Base-by-base conservation (phyloP, 2,888 invertebrate genomes). In the Hyppa rectilinea region DNA sequence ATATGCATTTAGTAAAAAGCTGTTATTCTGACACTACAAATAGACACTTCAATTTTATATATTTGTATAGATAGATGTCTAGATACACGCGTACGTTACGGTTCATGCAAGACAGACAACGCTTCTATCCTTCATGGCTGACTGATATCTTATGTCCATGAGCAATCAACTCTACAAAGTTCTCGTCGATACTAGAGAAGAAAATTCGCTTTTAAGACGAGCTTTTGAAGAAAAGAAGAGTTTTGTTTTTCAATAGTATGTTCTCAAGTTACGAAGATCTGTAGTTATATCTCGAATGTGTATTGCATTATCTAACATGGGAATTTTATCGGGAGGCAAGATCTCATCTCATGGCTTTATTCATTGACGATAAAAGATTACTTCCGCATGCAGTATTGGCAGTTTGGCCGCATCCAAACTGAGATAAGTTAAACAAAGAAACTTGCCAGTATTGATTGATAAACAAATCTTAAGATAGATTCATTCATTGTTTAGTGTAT, bases 291-390 rank as follows among this genome's bases (percentile, higher is more conserved):
- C 34, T 47, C 26, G 5, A 34, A 47, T 49, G 5, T n/a, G n/a
- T n/a, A n/a, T n/a, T 20, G n/a, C 29, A 14, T 47, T 65, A 68
- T 68, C 75, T 45, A 23, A 23, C 10, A 23, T n/a, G 29, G 26
- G 34, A 34, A 53, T 53, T 34, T 69, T 76, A 55, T 76, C 71
- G 26, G 45, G 12, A 29, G 64, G 49, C 47, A 6, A 40, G 12
- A 47, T 69, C 68, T 29, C 3, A n/a, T n/a, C 14, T 53, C 40
- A 20, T 23, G 31, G n/a, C 20, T 17, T 67, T 70, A n/a, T 40
- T 55, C 26, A 47, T 36, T 40, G 29, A 12, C 23, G 34, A 77
- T 71, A 69, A 55, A 34, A 69, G 12, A 49, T 69, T 69, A 40
- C 34, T 68, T 71, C 76, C 76, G 75, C 10, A 17, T 53, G 26